Base-by-base conservation (phyloP, 2,888 invertebrate genomes). In the Drosophila siamana region DNA sequence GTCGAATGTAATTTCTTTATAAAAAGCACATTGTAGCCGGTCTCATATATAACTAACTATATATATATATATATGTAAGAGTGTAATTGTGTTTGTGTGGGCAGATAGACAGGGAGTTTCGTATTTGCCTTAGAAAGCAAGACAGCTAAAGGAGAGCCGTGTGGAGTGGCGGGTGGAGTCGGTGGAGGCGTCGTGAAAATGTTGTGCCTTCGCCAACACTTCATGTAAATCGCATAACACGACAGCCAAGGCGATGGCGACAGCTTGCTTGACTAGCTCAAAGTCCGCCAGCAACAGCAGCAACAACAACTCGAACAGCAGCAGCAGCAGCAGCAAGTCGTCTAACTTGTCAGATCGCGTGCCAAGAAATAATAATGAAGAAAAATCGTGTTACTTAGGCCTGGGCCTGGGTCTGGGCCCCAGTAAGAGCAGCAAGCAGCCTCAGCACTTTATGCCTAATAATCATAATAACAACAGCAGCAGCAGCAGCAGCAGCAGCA, bases 281-380 rank as follows among this genome's bases (percentile, higher is more conserved):
- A 77, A 86, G 74, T 80, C 83, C 80, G 62, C 66, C 68, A 57
- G 19, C n/a, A n/a, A n/a, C n/a, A n/a, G n/a, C n/a, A n/a, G n/a
- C n/a, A 69, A 13, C 61, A 69, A 41, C 55, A 56, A 22, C 60
- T 51, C n/a, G n/a, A n/a, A n/a, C 57, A 8, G 19, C 66, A 44
- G 40, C 72, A 54, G 28, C 52, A 61, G 8, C 60, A 63, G 38
- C 63, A 54, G 52, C 69, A 78, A 73, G 74, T 69, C 71, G 75
- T 75, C 74, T 74, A 74, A 83, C 86, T 88, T 83, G 86, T 73
- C 83, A 78, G 88, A 83, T 85, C 85, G 85, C 85, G 88, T 85
- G 85, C 88, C 83, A 88, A 85, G 86, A 88, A 86, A 86, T 88
- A 88, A 88, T 88, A 86, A 80, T 87, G 80, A 86, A 74, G 80